Conservation (phyloP, 1,140 invertebrate genomes). For the Stegodyphus mimosarum region DNA sequence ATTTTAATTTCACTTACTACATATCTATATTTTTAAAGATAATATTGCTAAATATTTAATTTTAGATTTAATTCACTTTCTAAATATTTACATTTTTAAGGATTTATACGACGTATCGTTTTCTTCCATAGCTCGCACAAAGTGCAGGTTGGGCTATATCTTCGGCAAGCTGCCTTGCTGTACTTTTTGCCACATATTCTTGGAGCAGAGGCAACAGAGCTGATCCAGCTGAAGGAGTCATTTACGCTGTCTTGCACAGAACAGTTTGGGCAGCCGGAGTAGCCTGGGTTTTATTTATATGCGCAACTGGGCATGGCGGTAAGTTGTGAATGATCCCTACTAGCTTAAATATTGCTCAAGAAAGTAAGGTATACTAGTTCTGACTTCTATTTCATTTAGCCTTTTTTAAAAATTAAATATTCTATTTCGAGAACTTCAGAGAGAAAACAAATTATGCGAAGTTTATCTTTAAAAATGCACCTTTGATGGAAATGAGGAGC, state of each 20-base stretch:
- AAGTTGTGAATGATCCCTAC: background rate
- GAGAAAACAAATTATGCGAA: no score
- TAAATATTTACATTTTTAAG: no score
- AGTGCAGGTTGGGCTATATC: conserved; percentile 27
- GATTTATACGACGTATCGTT: no score
- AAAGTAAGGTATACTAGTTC: no score
- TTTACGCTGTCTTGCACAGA: conserved; percentile 67
- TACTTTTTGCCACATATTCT: conserved; percentile 59
- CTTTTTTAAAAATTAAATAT: background rate
- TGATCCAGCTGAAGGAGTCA: conserved; percentile 69
- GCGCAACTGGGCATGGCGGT: conserved; percentile 65
- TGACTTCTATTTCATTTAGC: background rate
- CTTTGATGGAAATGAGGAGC: no score
- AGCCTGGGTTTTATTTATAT: conserved; percentile 71
- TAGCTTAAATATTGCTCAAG: background rate
- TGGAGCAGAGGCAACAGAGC: conserved; percentile 64
- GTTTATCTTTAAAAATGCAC: no score
- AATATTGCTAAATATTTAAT: no score
- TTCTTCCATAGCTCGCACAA: background rate
- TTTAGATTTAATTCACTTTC: no score
- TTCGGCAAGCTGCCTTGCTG: conserved; percentile 10
- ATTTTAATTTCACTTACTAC: no score
- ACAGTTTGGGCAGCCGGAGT: conserved; percentile 68
- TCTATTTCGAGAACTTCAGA: no score
- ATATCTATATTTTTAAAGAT: no score